Percentiles rank a stretch among this genome's conserved stretches.
Conservation (phyloP, 2,888 invertebrate species). For the Erannis defoliaria region DNA sequence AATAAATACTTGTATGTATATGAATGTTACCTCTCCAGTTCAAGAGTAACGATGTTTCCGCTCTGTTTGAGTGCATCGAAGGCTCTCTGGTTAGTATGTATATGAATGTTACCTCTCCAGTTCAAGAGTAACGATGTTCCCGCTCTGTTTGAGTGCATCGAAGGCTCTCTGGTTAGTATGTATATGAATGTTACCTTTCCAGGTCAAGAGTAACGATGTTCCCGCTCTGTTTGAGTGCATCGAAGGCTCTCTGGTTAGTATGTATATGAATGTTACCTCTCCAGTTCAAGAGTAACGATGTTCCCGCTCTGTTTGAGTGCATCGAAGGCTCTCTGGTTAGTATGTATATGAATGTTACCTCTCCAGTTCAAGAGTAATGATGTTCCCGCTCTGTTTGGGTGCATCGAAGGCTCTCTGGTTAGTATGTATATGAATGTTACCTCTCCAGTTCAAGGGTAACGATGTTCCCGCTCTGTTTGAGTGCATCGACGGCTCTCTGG, state of each 20-base stretch:
- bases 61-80: constrained; percentile 98
- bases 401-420: constrained; percentile 99
- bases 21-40: constrained; percentile 87
- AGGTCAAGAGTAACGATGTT: constrained; percentile 95
- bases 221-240: constrained; percentile 97
- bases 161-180: constrained; percentile 99
- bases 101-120: no score
- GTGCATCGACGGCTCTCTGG: constrained; percentile 98
- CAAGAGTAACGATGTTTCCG: constrained; percentile 95
- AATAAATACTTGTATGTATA: no score
- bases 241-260: constrained; percentile 99
- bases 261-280: no score
- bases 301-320: constrained; percentile 97
- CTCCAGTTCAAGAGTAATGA: constrained; percentile 96
- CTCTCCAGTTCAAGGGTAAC: constrained; percentile 96
- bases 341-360: no score
- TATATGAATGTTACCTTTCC: no score
- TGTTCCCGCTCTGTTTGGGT: constrained; percentile 96
- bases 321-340: constrained; percentile 99
- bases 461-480: constrained; percentile 96
- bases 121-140: constrained; percentile 95
- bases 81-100: constrained; percentile 98
- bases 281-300: constrained; percentile 94
- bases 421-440: constrained; percentile 43
- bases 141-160: constrained; percentile 97